Base-by-base conservation (phyloP, 1,140 invertebrate species). In the Bilobella aurantiaca region DNA sequence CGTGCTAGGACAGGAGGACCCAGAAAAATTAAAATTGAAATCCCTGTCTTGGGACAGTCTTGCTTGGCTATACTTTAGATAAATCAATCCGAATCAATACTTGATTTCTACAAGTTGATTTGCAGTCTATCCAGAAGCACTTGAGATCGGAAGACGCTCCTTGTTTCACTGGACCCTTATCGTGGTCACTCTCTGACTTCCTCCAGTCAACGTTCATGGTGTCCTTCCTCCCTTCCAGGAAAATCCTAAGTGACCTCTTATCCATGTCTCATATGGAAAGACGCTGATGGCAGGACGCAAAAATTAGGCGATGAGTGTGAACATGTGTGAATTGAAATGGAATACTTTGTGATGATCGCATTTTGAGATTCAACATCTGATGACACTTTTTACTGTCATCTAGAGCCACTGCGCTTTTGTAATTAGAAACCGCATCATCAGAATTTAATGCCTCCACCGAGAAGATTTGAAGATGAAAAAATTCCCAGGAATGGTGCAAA, bases 61-160 rank as follows among this genome's bases (percentile, higher is more conserved):
- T 21, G 21, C 21, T 5, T 12, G 5, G 42, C 3, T 31, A 27
- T 46, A 49, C 2, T 23, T 8, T 23, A 28, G 3, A 16, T 25
- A 47, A 8, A 49, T 29, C 2, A 2, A 14, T 3, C 23, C 3
- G 12, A 53, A 29, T 57, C 58, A 84, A 82, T 42, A 84, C 86
- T 71, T 93, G 90, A 67, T 86, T 85, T 0, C 83, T 78, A 76
- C 93, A 95, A 47, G 82, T 78, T 66, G 83, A 82, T 71, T 87
- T 87, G 75, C 93, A 96, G 66, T 89, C 85, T 37, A 88, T 84
- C 93, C 93, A 96, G 61, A 85, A 81, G 75, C 93, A 96, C 0
- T 14, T 18, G 5, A 68, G 46, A 27, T 56, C 5, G 27, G 18
- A 23, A 37, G 27, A 3, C 12, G 32, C n/a, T n/a, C n/a, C n/a